These are phyloP conservation scores for Mirza zaza DNA, from an alignment of 2,113 vertebrate species.

Conservation along the genomic window DNA sequence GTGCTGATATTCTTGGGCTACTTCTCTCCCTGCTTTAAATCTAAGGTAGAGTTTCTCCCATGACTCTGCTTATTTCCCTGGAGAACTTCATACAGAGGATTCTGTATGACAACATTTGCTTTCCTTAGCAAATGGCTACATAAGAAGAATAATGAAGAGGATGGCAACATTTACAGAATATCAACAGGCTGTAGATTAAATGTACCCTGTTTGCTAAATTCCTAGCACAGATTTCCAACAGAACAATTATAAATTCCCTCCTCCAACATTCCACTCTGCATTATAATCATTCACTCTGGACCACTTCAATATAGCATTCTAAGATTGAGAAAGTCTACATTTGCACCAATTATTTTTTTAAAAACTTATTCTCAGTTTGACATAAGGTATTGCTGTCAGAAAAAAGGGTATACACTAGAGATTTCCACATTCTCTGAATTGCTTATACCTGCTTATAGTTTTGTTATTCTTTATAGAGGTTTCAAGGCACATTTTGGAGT, in stretches of 20 bases:
- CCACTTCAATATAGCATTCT: slow-evolving; percentile 1
- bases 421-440: slow-evolving; percentile 17
- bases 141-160: slow-evolving; percentile 50
- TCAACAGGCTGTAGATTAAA: slow-evolving; percentile 40
- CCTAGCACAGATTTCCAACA: slow-evolving; percentile 52
- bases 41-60: background rate
- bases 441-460: background rate
- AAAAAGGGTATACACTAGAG: background rate
- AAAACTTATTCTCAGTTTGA: slow-evolving; percentile 16
- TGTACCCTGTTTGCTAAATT: slow-evolving; percentile 46
- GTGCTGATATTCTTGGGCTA: slow-evolving; percentile 42
- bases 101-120: slow-evolving; percentile 34
- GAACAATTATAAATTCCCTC: slow-evolving; percentile 59
- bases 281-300: slow-evolving; percentile 38
- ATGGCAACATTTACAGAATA: slow-evolving; percentile 45
- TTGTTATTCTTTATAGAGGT: slow-evolving; percentile 38
- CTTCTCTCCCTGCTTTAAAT: slow-evolving; percentile 46
- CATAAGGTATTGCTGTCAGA: background rate
- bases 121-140: slow-evolving; percentile 48
- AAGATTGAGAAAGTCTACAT: slow-evolving; percentile 11
- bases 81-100: background rate
- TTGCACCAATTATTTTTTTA: background rate
- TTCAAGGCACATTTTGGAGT: slow-evolving; percentile 21
- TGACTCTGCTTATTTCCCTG: slow-evolving; percentile 23
- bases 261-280: slow-evolving; percentile 54